Base-by-base conservation (phyloP, 2,113 vertebrate genomes). In the Hirundichthys speculiger region DNA sequence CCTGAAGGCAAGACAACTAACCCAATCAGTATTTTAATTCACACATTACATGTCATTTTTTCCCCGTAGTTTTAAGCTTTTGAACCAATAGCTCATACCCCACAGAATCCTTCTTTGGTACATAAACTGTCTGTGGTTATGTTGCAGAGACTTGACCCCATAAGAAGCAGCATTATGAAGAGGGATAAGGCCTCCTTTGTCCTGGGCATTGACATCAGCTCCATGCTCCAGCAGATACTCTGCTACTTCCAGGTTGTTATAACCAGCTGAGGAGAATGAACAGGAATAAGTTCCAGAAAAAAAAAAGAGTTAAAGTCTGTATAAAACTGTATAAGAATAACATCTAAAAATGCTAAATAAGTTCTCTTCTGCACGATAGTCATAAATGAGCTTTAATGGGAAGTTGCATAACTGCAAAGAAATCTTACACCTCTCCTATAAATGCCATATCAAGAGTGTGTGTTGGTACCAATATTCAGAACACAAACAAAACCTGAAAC, bases 191-290 rank as follows among this genome's bases (percentile, higher is more conserved):
- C 98, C 97, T 61, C 98, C 98, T 91, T 99, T 99, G 89, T 99
- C 98, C 85, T 99, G 98, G 19, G 98, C 97, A 20, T 99, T 99
- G 64, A 99, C 98, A 54, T 99, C 98, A 5, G 98, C 97, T 30
- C 98, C 98, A 2, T 98, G 97, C 68, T 99, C 97, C 66, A 99
- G 90, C 71, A 99, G 95, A 84, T 99, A 99, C 76, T 99, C 98
- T 1, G 98, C 98, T 66, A 99, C 98, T 92, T 99, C 98, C 73
- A 99, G 91, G 85, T 99, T 99, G 92, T 99, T 99, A 80, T 99
- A 99, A 41, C 98, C 98, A 64, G 98, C 98, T 99, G 67, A 48
- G 21, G n/a, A 71, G n/a, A 56, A 50, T 2, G 11, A 40, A 50
- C 24, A 62, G 7, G 2, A 57, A 57, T 48, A 0, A 51, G 20